Evolutionary conservation across 2,113 vertebrate genomes (phyloP), one percentile per base, ranked within the genome.

Genomic region (Recurvirostra avosetta): DNA sequence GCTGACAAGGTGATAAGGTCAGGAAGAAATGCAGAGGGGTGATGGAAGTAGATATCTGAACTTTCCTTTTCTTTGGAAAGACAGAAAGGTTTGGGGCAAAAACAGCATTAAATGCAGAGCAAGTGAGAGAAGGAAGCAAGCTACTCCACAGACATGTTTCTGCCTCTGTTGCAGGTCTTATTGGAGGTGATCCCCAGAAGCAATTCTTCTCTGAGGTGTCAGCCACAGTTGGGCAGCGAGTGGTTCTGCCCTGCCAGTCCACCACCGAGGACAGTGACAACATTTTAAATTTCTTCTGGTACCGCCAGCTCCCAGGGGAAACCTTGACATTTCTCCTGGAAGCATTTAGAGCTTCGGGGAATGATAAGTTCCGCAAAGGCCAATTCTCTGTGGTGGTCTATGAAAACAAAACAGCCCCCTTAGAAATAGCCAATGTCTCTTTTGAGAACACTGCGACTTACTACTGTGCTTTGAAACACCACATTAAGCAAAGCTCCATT

Each of bases 91-190:
- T 43, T 71, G 52, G 16, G 56, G 29, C 3, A 72, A 61, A 71
- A 20, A 11, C 19, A 74, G 36, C 29, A 15, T 81, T 81, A 74
- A 87, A 70, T 15, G 45, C 12, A 50, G 16, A 78, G 16, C 11
- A 82, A 74, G 8, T 13, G 10, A 85, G 34, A 79, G 17, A 78
- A 66, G 19, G n/a, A 82, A 67, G 38, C 5, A 55, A 90, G 26
- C 40, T 90, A 21, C n/a, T 79, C 43, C 25, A 10, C 32, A 40
- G 26, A 94, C 29, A 36, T 17, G 19, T 84, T 75, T 86, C 23
- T 90, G 29, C 23, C 49, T 95, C 15, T 95, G 52, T 95, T 94
- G n/a, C 94, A 96, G 94, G 86, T 95, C 47, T 95, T 56, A 32
- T 58, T 86, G 93, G 86, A 82, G 26, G 91, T 45, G 72, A 86